phyloP scores from a whole-genome alignment of 2,888 invertebrate genomes.

The Campoplex nolae region DNA sequence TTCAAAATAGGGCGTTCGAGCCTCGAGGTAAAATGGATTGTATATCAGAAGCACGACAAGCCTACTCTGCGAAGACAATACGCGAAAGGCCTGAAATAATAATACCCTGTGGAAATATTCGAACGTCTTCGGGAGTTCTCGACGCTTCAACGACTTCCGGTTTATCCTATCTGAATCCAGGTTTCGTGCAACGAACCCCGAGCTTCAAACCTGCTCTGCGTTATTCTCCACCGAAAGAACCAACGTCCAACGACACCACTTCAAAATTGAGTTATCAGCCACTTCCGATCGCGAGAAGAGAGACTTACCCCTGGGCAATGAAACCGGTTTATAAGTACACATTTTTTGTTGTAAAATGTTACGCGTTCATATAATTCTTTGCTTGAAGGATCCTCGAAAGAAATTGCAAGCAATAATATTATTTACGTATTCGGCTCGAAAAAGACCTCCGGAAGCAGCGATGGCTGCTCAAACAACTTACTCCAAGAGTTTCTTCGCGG shows the following conservation, averaged over 20 bases:
- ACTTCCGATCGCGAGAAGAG: constrained; percentile 75
- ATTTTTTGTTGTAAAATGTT: background rate
- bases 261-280: constrained; percentile 83
- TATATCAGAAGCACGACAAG: constrained; percentile 79
- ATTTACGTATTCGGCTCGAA: background rate
- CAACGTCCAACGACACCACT: constrained; percentile 79
- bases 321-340: constrained; percentile 78
- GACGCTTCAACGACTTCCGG: constrained; percentile 77
- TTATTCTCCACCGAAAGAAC: constrained; percentile 77
- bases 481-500: constrained; percentile 77
- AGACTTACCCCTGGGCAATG: constrained; percentile 80
- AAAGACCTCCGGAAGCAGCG: constrained; percentile 76
- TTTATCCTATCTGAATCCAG: constrained; percentile 79
- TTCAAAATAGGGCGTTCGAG: constrained; percentile 71
- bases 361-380: background rate
- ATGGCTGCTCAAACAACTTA: constrained; percentile 82
- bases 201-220: constrained; percentile 80
- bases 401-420: background rate
- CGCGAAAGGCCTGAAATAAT: constrained; percentile 76
- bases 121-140: constrained; percentile 74
- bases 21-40: constrained; percentile 79
- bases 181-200: constrained; percentile 73
- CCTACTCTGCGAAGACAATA: constrained; percentile 76
- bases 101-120: constrained; percentile 79
- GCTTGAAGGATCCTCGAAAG: background rate